phyloP scores from a whole-genome alignment of 2,797 vertebrate species.

The Poeciliopsis paucimaculata region DNA sequence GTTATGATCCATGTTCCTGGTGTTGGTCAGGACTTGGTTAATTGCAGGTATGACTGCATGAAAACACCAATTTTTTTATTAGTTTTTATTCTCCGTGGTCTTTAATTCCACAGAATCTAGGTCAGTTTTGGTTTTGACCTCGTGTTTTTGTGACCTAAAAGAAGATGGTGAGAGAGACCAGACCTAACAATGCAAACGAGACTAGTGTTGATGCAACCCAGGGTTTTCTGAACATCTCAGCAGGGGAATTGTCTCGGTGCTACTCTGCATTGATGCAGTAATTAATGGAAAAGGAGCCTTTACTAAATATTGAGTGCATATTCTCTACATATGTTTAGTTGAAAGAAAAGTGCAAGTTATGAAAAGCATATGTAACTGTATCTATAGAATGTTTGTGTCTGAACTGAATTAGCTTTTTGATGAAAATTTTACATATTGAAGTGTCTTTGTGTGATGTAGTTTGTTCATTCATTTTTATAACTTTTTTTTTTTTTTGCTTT shows the following conservation, averaged over 20 bases:
- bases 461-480: neutral
- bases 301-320: neutral
- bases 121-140: neutral
- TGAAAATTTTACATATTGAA: neutral
- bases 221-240: neutral
- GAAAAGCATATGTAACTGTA: neutral
- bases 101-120: neutral
- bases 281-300: neutral
- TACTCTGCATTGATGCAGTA: neutral
- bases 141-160: neutral
- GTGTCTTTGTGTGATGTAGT: neutral
- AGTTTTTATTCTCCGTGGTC: too few relatives aligned
- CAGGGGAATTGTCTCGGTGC: too few relatives aligned
- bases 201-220: neutral
- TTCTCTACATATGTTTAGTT: neutral
- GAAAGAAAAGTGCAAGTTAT: neutral
- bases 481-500: constrained; percentile 6
- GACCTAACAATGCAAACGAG: neutral
- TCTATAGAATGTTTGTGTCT: neutral
- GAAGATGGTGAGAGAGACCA: neutral
- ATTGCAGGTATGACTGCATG: neutral
- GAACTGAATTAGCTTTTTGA: neutral
- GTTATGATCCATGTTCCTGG: neutral
- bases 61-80: neutral
- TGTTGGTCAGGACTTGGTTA: too few relatives aligned